Evolutionary conservation across 2,888 invertebrate species (phyloP), one percentile per base, ranked within the genome.

Genomic region (Archips xylosteana): DNA sequence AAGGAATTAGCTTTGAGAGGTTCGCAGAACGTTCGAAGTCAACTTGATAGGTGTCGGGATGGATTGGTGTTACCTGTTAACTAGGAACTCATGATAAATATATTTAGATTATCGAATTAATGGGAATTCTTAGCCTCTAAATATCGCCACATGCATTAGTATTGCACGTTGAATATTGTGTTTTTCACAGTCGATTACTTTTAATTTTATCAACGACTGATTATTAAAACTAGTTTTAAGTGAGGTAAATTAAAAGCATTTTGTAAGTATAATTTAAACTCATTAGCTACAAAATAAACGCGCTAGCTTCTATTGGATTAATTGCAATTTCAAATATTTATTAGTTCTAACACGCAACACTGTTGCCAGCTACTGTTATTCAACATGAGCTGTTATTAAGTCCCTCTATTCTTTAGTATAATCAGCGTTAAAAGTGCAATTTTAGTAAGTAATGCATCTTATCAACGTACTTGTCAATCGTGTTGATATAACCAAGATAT

Each of bases 1-100:
- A 82, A 84, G 82, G 85, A 87, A 88, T 88, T 88, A 87, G 84
- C 87, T 86, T 85, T 83, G 82, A 84, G 78, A 77, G 78, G 78
- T 71, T 70, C 63, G 67, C 69, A 76, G 75, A 72, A 79, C 76
- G 76, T 74, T 77, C 77, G 76, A 15, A 68, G 59, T 45, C 59
- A 61, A 69, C 69, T 70, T 51, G 36, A 69, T 64, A 64, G 39
- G 68, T 69, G 73, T 64, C 68, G 49, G 49, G n/a, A 51, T 34
- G 49, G 59, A 69, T 73, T 64, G 59, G n/a, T 68, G 36, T 72
- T 72, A 68, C 62, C 73, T 64, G 68, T 49, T 64, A 59, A 51
- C 57, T 57, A 57, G 32, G 13, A 57, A 2, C n/a, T 32, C 12
- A 12, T 32, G 57, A 32, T 32, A 32, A 32, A 57, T 12, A 57